A percentile compares a stretch with the other conserved stretches of the same genome.
These are phyloP conservation scores for Sturnira hondurensis DNA, from an alignment of 2,113 vertebrate species.

Conservation along the genomic window DNA sequence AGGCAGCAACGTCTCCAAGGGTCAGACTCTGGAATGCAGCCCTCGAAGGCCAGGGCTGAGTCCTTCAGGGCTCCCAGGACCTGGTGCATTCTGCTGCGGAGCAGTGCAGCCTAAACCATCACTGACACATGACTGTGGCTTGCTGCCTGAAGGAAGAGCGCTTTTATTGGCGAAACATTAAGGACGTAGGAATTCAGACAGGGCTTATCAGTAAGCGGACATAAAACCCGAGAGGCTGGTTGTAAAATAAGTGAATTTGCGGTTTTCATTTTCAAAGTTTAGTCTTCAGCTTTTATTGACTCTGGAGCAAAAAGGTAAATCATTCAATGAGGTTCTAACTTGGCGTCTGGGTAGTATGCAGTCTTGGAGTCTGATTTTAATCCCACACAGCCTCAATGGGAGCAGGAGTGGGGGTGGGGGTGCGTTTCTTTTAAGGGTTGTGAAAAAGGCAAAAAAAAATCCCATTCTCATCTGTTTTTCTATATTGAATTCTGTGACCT, in stretches of 20 bases:
- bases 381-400: not conserved
- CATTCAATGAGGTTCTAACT: not conserved
- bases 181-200: not conserved
- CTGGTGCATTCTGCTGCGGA: not conserved
- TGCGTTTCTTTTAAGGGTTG: not conserved
- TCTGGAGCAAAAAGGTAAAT: not conserved
- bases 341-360: not conserved
- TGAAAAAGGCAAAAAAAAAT: not conserved
- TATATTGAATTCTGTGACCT: not conserved
- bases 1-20: not conserved
- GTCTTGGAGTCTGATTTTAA: not conserved
- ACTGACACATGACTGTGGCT: not conserved
- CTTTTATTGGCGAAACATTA: not conserved
- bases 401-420: not conserved
- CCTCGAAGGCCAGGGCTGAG: not conserved
- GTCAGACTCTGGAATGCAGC: not conserved
- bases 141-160: not conserved
- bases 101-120: not conserved
- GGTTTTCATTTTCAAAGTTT: not conserved
- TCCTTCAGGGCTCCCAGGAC: not conserved
- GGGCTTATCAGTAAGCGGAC: not conserved
- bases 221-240: not conserved
- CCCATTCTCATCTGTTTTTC: not conserved
- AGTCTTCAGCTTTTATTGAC: constrained; percentile 4
- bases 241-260: constrained; percentile 17